Base-by-base conservation (phyloP, 1,140 invertebrate species). In the Spodoptera frugiperda region DNA sequence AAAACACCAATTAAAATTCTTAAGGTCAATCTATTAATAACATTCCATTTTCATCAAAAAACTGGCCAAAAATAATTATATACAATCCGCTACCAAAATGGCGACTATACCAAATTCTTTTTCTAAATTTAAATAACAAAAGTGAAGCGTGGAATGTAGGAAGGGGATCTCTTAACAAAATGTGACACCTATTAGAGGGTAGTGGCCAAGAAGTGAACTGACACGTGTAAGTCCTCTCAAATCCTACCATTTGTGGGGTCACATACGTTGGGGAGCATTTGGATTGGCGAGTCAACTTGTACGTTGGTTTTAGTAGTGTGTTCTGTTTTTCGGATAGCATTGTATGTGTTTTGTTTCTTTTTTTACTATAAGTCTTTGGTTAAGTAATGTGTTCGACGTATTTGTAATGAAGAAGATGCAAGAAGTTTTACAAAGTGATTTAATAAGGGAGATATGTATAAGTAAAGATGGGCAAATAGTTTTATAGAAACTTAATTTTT, bases 121-220 rank as follows among this genome's bases (percentile, higher is more conserved):
- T 19, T 53, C 15, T 17, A 10, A 53, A 67, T 67, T 48, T 25
- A 48, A n/a, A 67, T 49, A 2, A 19, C 17, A 49, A 65, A 65
- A 48, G 10, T 21, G 19, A n/a, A 17, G 21, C 44, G n/a, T 8
- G 17, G 21, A 49, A 11, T 68, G 33, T 57, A 49, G 33, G 21
- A 55, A 33, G 8, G 25, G 51, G 68, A 33, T 44, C 15, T 71
- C 3, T 11, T 57, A 15, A 61, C 55, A 73, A 61, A 59, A 61
- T 49, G 55, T 49, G 33, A 57, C 71, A 19, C 15, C 70, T 55
- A 59, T 49, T 48, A 73, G 55, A 46, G 19, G 15, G 14, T 10
- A 57, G 12, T 21, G 19, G 71, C 71, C 61, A 73, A 73, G 49
- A 73, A 73, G 55, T 73, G 55, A 59, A 49, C 39, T 55, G 33